Evolutionary conservation across 2,797 vertebrate genomes (phyloP).

Genomic region (Cyclopterus lumpus): DNA sequence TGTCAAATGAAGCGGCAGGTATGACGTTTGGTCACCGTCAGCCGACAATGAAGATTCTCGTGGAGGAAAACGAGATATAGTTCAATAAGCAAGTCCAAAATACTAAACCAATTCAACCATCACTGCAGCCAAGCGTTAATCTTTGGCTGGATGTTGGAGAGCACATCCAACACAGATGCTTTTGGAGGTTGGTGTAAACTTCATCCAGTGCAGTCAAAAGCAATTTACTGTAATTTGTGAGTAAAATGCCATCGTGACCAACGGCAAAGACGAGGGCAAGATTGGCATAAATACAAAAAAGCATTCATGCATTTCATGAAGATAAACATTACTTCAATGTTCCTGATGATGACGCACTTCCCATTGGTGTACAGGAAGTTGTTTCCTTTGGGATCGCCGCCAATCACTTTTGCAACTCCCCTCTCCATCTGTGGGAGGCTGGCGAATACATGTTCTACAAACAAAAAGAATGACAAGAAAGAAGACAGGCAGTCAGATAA

Average conservation of each 20-base stretch:
- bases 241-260: not conserved
- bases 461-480: slow-evolving; percentile 28
- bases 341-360: slow-evolving; percentile 95
- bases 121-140: not conserved
- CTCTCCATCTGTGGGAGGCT: slow-evolving; percentile 97
- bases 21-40: not conserved
- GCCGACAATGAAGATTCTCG: not conserved
- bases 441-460: slow-evolving; percentile 93
- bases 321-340: slow-evolving; percentile 88
- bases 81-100: not conserved
- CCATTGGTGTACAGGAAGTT: slow-evolving; percentile 98
- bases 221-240: not conserved
- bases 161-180: not conserved
- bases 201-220: too few species aligned
- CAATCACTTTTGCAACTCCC: slow-evolving; percentile 93
- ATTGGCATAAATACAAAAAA: not conserved
- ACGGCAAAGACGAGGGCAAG: not conserved
- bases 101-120: not conserved
- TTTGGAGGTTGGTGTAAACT: not conserved
- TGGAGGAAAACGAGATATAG: not conserved
- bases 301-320: not conserved
- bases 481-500: not conserved
- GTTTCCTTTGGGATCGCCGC: slow-evolving; percentile 94
- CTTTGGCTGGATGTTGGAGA: not conserved
- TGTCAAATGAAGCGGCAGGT: not conserved